Base-by-base conservation (phyloP, 2,113 vertebrate species). In the Phrynosoma platyrhinos region DNA sequence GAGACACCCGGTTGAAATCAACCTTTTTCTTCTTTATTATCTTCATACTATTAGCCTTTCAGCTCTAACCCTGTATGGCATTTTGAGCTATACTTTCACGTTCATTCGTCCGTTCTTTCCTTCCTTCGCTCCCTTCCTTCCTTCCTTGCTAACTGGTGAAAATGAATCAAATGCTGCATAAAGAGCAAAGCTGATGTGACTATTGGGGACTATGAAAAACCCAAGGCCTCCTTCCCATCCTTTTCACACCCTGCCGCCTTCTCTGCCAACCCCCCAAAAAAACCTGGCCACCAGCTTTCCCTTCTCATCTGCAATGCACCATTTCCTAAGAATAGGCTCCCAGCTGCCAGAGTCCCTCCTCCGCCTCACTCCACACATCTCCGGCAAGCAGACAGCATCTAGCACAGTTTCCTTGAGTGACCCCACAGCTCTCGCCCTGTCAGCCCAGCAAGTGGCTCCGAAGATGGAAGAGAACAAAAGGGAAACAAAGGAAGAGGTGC, bases 241-340 rank as follows among this genome's bases (percentile, higher is more conserved):
- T 69, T 69, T 68, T 36, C 42, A 13, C 13, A 36, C 32, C 84
- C n/a, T 13, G 23, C 32, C n/a, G 84, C 53, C 30, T 78, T n/a
- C 58, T 0, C 7, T 47, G 30, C n/a, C 40, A n/a, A n/a, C 76
- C 62, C 62, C 12, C 68, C 66, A 13, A 9, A 3, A 74, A 47
- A 47, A 62, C 1, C 32, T 86, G 80, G 83, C 91, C 89, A 88
- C 87, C 83, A 32, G 85, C 21, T 80, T 40, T 77, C 76, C 81
- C 55, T 78, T 87, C 91, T 62, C 80, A 94, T 82, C 96, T 91
- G 96, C 97, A 97, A 96, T 97, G 97, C 97, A 96, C 94, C 91
- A 92, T 77, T 96, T 66, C 96, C 97, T 96, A 97, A 96, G 91
- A 96, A 97, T 95, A 97, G 94, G 94, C 95, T 91, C 95, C 97